Base-by-base conservation (phyloP, 1,140 invertebrate genomes). In the Caenorhabditis inopinata region DNA sequence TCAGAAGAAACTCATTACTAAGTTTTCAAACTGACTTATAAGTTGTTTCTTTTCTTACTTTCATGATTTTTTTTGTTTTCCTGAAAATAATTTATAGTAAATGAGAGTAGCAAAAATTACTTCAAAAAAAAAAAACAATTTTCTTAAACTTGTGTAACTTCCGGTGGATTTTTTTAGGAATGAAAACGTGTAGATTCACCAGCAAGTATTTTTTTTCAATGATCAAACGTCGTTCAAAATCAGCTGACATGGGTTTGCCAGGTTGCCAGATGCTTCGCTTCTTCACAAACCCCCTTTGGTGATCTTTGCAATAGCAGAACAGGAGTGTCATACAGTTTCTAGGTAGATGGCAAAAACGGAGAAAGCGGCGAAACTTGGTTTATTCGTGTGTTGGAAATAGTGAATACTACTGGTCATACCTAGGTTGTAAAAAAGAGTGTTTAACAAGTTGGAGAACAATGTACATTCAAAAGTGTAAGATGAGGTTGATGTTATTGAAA, bases 301-400 rank as follows among this genome's bases (percentile, higher is more conserved):
- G 51, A 58, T 58, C 51, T 58, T 32, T 58, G 51, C 29, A 58
- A 23, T 58, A 58, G 27, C 16, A 58, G 12, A 25, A 51, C 12
- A n/a, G n/a, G n/a, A n/a, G n/a, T 51, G 49, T 51, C 23, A 9
- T 25, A 58, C 27, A 58, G 51, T 58, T 32, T 58, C 27, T 29
- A 16, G 35, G 14, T 25, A 9, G 49, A 16, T 6, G 27, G 7
- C 21, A 27, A 16, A 51, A 25, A 51, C 23, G 48, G 48, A 32
- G 18, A 58, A 58, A n/a, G 51, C 35, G 51, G 51, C 51, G 51
- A 58, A 29, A 58, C 51, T 58, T 29, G 27, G 51, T n/a, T n/a
- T n/a, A n/a, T 58, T 58, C 27, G 51, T 58, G 51, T 58, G 51
- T 58, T 58, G 51, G 27, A 58, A 58, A 25, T 58, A 29, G 35